Conservation (phyloP, 2,888 invertebrate species). For the Drosophila colorata region DNA sequence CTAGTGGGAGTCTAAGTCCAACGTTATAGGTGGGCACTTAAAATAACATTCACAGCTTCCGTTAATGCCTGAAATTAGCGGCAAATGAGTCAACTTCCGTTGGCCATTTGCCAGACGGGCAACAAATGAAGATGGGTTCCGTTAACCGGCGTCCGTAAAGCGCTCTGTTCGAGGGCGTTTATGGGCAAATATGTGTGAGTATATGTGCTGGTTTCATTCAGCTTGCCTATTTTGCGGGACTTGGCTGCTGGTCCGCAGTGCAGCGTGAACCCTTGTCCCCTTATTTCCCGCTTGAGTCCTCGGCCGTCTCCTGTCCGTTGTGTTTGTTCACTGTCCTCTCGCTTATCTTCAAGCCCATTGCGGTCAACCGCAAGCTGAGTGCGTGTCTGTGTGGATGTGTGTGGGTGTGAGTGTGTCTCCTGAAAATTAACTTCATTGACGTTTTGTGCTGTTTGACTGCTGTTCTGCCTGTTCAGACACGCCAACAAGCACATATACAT, state of each 20-base stretch:
- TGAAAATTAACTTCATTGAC: conserved; percentile 71
- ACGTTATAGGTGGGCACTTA: conserved; percentile 8
- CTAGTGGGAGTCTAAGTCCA: conserved; percentile 14
- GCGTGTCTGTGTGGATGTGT: conserved; percentile 8
- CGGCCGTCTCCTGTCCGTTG: conserved; percentile 17
- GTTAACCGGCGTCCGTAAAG: conserved; percentile 30
- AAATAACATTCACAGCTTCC: conserved; percentile 39
- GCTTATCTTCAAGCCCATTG: conserved; percentile 55
- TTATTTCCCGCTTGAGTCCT: conserved; percentile 3
- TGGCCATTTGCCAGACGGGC: conserved; percentile 47
- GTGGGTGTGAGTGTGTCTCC: conserved; percentile 14
- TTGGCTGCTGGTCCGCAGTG: conserved; percentile 12
- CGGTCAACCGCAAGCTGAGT: conserved; percentile 58
- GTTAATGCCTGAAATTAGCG: conserved; percentile 53
- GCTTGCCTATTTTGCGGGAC: conserved; percentile 24
- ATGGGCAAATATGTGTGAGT: conserved; percentile 5
- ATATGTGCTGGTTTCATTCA: conserved; percentile 5
- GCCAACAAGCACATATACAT: background rate
- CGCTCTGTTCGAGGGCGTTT: conserved; percentile 2
- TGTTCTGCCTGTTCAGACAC: conserved; percentile 30
- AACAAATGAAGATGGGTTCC: conserved; percentile 58
- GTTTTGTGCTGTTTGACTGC: conserved; percentile 41
- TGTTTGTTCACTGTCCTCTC: conserved; percentile 18
- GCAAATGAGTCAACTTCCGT: conserved; percentile 72
- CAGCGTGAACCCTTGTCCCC: conserved; percentile 2